These are phyloP conservation scores for Trematomus bernacchii DNA, from an alignment of 2,797 vertebrate genomes.

Conservation along the genomic window DNA sequence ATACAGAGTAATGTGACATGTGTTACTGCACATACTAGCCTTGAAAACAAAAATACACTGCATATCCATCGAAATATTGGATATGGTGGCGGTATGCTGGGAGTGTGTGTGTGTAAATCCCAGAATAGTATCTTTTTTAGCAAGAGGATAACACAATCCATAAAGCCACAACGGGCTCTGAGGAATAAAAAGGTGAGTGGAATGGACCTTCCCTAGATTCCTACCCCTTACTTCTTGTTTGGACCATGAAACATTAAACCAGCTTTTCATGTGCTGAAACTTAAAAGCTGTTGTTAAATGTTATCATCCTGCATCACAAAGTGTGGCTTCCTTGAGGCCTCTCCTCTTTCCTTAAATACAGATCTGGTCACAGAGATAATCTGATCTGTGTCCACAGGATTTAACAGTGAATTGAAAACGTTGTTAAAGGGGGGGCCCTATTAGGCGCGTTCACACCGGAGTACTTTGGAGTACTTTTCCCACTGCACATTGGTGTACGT, in stretches of 20 bases:
- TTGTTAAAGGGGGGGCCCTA: too few species aligned
- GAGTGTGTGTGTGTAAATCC: background rate
- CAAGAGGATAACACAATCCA: too few species aligned
- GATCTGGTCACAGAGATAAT: constrained; percentile 28
- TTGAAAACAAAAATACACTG: background rate
- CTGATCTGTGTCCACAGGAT: constrained; percentile 43
- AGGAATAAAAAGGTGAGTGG: too few species aligned
- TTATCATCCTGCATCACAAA: constrained; percentile 26
- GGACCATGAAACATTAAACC: background rate
- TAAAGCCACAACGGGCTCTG: too few species aligned
- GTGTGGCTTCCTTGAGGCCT: background rate
- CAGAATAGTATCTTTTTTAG: background rate
- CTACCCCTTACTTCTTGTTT: too few species aligned
- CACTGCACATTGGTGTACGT: too few species aligned
- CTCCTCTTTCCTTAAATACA: constrained; percentile 21
- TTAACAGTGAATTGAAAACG: constrained; percentile 18
- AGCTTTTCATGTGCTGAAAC: constrained; percentile 28
- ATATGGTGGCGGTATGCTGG: background rate
- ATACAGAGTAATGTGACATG: background rate
- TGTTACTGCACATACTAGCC: background rate
- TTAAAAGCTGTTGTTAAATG: constrained; percentile 35
- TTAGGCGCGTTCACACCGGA: too few species aligned
- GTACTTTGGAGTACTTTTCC: too few species aligned
- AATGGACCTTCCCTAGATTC: too few species aligned
- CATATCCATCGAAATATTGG: background rate